Evolutionary conservation across 2,888 invertebrate genomes (phyloP), one percentile per base, ranked within the genome.

Genomic region (Syrphus vitripennis): DNA sequence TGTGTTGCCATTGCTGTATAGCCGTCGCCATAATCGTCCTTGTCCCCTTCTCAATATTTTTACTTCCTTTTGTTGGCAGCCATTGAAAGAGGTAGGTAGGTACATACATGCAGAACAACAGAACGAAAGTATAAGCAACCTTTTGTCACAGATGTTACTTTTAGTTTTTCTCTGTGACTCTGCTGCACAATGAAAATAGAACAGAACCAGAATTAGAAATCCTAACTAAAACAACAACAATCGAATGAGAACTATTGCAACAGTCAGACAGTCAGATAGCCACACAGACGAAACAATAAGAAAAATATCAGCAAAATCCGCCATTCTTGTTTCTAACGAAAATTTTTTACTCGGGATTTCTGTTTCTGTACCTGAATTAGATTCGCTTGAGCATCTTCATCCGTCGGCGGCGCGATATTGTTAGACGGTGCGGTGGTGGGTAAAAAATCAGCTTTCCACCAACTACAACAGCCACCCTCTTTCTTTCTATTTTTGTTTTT

Each of bases 141-240:
- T 82, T 77, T 82, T 78, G 86, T 78, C 86, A 78, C 86, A 86
- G 82, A 86, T 82, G 86, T 82, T 86, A 48, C 77, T 74, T n/a
- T 57, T 45, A 29, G 29, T 72, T 77, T 50, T 40, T 72, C 53
- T 74, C 40, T 50, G 6, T 6, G 29, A 29, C 6, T 24, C 10
- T n/a, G 21, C 31, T 42, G 48, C 67, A 76, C 75, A 84, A 50
- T 71, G 80, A 67, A 84, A 84, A 65, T 81, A 84, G 76, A 72
- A 84, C 71, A 67, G 42, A 67, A 61, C 53, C 67, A 57, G 45
- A 37, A 77, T 70, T 74, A 69, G 74, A 78, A 83, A 59, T 74
- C 12, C 31, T 45, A 21, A 34, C 31, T 14, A 75, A 26, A 21
- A 75, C 55, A 48, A 67, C 29, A 55, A 55, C 55, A 55, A 55